Base-by-base conservation (phyloP, 1,140 invertebrate species). In the Sitobion miscanthi region DNA sequence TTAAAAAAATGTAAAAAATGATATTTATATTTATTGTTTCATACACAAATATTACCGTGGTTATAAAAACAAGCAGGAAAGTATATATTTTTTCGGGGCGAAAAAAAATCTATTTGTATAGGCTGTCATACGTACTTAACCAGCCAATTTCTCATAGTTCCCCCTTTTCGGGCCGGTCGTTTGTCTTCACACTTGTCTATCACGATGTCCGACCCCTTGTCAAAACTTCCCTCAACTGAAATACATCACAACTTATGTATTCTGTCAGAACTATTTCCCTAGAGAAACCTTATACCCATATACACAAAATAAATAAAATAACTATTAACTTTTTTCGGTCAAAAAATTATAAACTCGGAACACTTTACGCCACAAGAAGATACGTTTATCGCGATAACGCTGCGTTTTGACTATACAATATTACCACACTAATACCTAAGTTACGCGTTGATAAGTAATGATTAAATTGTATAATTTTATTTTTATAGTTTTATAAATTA, bases 161-260 rank as follows among this genome's bases (percentile, higher is more conserved):
- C 49, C 91, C 91, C 49, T 93, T 93, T 93, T 85, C 38, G 30
- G n/a, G n/a, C 35, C 35, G 77, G 77, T 93, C 91, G 82, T 93
- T 83, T 93, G 82, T 93, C 91, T 93, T 93, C 77, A 82, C 91
- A 86, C 91, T 93, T 93, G 91, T 93, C 91, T 93, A 93, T 93
- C 91, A 93, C 77, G 11, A 85, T 57, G 82, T 57, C 91, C 91
- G 91, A 93, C 91, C 91, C 91, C 91, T 30, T 93, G 91, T 93
- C 91, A 93, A 93, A 93, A 93, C 91, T 93, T 93, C 77, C 77
- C 82, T 85, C 91, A 86, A 86, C 82, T 93, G 49, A 93, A 93
- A 93, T 93, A 47, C 82, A 93, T 93, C 91, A 93, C 47, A 93
- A 93, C 91, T 86, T 82, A 54, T 93, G 82, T 93, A 93, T 57